Evolutionary conservation across 92 coral and sea anemone species (phyloP).

Genomic region (Porites lobata): DNA sequence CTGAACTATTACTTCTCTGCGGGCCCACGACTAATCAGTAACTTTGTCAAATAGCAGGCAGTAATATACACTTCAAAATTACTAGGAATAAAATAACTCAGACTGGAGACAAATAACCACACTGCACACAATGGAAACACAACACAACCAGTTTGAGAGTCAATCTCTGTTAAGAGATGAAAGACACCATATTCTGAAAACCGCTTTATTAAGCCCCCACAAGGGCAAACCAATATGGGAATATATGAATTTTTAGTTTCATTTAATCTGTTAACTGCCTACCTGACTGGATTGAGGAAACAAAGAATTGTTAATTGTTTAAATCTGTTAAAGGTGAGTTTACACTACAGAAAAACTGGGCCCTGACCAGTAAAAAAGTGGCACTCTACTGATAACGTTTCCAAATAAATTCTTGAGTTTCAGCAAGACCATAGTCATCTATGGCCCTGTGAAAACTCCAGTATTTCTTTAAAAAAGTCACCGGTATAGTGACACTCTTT

Average conservation of each 20-base stretch:
- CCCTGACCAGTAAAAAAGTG: too few species aligned
- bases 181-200: conserved; percentile 31
- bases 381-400: too few species aligned
- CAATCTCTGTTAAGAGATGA: conserved; percentile 55
- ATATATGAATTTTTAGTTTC: neutral
- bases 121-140: conserved; percentile 79
- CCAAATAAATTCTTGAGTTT: too few species aligned
- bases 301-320: too few species aligned
- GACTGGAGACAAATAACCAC: conserved; percentile 67
- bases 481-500: too few species aligned
- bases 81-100: conserved; percentile 13
- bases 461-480: too few species aligned
- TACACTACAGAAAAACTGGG: too few species aligned
- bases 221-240: conserved; percentile 37
- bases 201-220: conserved; percentile 43
- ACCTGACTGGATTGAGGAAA: conserved; percentile 18
- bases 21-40: neutral
- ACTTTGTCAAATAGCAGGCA: too few species aligned
- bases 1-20: neutral
- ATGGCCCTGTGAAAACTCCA: too few species aligned
- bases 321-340: too few species aligned
- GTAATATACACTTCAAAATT: too few species aligned
- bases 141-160: conserved; percentile 40
- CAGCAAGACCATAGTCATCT: too few species aligned
- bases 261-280: conserved; percentile 27